A percentile compares a stretch with the other conserved stretches of the same genome.
Evolutionary conservation across 2,113 vertebrate genomes (phyloP).

Genomic region (Alectura lathami): DNA sequence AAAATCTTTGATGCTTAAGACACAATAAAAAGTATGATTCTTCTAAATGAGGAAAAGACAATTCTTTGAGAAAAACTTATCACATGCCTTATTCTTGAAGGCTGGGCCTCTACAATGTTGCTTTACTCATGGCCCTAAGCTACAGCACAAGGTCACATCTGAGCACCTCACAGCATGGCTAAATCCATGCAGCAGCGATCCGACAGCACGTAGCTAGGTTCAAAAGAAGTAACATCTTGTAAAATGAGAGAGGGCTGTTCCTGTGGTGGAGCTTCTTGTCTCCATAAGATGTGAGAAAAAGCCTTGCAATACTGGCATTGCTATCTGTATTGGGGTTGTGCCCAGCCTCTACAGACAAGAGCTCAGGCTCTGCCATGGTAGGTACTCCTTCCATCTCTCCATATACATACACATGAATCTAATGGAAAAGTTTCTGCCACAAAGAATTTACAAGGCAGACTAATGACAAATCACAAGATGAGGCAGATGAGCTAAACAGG

Average conservation of each 20-base stretch:
- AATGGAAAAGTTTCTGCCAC: not conserved
- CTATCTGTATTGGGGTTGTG: not conserved
- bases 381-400: not conserved
- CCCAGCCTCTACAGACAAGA: not conserved
- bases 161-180: not conserved
- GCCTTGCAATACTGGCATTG: not conserved
- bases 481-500: slow-evolving; percentile 8
- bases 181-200: not conserved
- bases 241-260: not conserved
- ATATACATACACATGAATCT: no score
- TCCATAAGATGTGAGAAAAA: not conserved
- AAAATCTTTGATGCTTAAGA: not conserved
- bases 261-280: not conserved
- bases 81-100: not conserved
- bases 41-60: not conserved
- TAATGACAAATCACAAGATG: not conserved
- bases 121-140: not conserved
- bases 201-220: not conserved
- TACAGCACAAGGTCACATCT: not conserved
- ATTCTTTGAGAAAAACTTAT: not conserved
- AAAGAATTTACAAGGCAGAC: not conserved
- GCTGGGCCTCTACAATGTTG: no score
- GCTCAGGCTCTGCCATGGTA: fast-evolving
- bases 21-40: not conserved
- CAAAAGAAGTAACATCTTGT: not conserved